These are phyloP conservation scores for Myoxocephalus aenaeus DNA, from an alignment of 2,797 vertebrate species.

Conservation along the genomic window DNA sequence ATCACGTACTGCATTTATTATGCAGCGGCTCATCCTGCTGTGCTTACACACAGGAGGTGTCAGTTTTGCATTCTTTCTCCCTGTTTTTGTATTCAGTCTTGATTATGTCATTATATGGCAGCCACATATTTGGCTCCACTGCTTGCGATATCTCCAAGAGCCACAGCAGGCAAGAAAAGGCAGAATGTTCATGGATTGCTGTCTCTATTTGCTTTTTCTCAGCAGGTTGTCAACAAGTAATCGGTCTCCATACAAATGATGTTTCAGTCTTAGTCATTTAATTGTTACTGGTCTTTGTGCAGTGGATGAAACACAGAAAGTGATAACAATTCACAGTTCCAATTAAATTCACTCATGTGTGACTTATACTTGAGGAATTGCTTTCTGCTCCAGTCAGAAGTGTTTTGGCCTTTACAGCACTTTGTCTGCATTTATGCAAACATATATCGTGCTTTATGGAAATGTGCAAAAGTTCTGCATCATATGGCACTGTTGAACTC, in stretches of 20 bases:
- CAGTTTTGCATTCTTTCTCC: conserved; percentile 51
- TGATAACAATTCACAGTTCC: conserved; percentile 82
- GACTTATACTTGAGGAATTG: conserved; percentile 83
- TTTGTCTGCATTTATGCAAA: conserved; percentile 63
- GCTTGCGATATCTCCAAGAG: conserved; percentile 61
- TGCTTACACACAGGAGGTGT: conserved; percentile 58
- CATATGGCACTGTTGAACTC: conserved; percentile 21
- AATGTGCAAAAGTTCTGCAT: conserved; percentile 43
- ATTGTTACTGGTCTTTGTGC: conserved; percentile 79
- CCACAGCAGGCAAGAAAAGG: conserved; percentile 55
- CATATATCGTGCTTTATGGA: conserved; percentile 39
- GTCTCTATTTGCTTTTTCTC: conserved; percentile 75
- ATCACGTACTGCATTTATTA: conserved; percentile 55
- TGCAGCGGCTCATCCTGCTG: conserved; percentile 39
- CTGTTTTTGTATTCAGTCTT: conserved; percentile 64
- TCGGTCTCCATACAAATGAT: conserved; percentile 80
- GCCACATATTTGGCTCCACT: conserved; percentile 48
- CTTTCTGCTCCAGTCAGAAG: conserved; percentile 76
- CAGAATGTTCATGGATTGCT: conserved; percentile 64
- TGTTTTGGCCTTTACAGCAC: conserved; percentile 62
- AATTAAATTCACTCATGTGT: conserved; percentile 85
- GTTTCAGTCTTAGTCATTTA: conserved; percentile 81
- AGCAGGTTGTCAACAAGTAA: conserved; percentile 81
- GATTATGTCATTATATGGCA: conserved; percentile 75
- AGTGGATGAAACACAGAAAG: conserved; percentile 78